Percentiles rank a stretch among this genome's conserved stretches.
Evolutionary conservation across 2,888 invertebrate species (phyloP).

Genomic region (Phanerotoma sp.): DNA sequence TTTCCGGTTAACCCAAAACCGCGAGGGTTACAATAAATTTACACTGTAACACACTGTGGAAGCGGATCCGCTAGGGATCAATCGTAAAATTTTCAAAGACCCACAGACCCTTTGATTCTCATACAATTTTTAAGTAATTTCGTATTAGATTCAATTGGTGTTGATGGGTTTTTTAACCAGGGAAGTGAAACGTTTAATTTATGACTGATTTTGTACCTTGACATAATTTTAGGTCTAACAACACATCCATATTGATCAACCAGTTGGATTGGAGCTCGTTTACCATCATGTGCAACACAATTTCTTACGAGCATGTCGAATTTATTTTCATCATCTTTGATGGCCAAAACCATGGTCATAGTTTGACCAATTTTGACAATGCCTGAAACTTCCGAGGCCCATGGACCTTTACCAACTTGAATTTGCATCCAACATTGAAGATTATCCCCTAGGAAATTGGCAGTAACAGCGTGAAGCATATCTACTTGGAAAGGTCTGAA

Average conservation of each 20-base stretch:
- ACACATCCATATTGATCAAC: slow-evolving; percentile 94
- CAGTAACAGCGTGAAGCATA: slow-evolving; percentile 92
- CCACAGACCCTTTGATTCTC: too few relatives aligned
- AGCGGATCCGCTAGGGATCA: too few relatives aligned
- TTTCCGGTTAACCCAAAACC: too few relatives aligned
- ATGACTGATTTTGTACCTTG: too few relatives aligned
- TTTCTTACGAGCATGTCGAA: slow-evolving; percentile 94
- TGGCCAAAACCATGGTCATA: slow-evolving; percentile 95
- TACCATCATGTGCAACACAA: slow-evolving; percentile 93
- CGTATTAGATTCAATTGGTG: too few relatives aligned
- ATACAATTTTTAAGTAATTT: too few relatives aligned
- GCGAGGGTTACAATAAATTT: too few relatives aligned
- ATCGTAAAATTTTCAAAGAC: too few relatives aligned
- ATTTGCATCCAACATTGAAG: slow-evolving; percentile 98
- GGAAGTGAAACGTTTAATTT: too few relatives aligned
- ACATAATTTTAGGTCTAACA: slow-evolving; percentile 92
- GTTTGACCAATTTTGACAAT: slow-evolving; percentile 96
- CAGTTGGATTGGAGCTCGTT: slow-evolving; percentile 87
- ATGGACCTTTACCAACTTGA: slow-evolving; percentile 93
- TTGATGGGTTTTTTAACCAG: too few relatives aligned
- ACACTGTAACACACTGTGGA: too few relatives aligned
- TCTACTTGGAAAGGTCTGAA: slow-evolving; percentile 95
- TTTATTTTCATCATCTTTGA: slow-evolving; percentile 94
- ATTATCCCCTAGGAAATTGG: slow-evolving; percentile 94
- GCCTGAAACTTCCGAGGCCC: slow-evolving; percentile 96